Conservation (phyloP, 2,888 invertebrate genomes). For the Dynastes grantii region DNA sequence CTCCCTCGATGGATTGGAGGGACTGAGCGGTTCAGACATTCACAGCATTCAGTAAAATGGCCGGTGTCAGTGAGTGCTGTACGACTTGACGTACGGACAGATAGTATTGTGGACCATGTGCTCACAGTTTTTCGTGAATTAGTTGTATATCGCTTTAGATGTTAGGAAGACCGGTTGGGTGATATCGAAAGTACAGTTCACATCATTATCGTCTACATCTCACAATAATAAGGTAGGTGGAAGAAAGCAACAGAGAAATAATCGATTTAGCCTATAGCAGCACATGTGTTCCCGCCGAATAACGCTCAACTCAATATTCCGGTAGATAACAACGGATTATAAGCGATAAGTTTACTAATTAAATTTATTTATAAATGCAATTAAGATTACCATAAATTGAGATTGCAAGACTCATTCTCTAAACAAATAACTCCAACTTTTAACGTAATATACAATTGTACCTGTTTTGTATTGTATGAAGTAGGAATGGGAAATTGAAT, state of each 20-base stretch:
- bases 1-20: not conserved
- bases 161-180: conserved; percentile 21
- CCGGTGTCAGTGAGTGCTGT: conserved; percentile 13
- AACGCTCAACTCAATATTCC: not conserved
- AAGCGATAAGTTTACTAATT: not conserved
- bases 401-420: not conserved
- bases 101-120: conserved; percentile 27
- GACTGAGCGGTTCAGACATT: not conserved
- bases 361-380: not conserved
- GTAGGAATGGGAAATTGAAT: not conserved
- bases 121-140: conserved; percentile 29
- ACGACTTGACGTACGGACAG: not conserved
- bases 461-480: not conserved
- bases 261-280: conserved; percentile 16
- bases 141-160: not conserved
- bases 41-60: conserved; percentile 24
- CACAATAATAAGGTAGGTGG: not conserved
- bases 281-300: not conserved
- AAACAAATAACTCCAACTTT: not conserved
- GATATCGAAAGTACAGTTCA: conserved; percentile 39
- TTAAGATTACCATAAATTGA: not conserved
- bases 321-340: not conserved
- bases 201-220: conserved; percentile 36
- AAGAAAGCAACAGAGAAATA: conserved; percentile 30
- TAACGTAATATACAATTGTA: not conserved